Percentiles rank a stretch among this genome's conserved stretches.
Evolutionary conservation across 2,113 vertebrate genomes (phyloP).

Genomic region (Sturnus vulgaris): DNA sequence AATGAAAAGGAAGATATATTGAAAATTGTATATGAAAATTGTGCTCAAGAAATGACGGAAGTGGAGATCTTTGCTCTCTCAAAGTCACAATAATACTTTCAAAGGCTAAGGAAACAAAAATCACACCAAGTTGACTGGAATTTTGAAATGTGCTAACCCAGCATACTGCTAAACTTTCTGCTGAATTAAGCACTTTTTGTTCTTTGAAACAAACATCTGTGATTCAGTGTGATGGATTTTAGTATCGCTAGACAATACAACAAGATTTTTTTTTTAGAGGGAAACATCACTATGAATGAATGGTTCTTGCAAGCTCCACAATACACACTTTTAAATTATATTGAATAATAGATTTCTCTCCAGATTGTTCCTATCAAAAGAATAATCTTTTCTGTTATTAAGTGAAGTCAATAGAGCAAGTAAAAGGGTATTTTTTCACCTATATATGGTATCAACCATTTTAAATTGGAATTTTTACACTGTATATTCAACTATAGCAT

Average conservation of each 20-base stretch:
- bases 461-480: not conserved
- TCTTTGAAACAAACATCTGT: constrained; percentile 56
- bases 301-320: not conserved
- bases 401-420: not conserved
- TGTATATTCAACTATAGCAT: not conserved
- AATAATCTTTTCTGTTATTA: not conserved
- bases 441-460: not conserved
- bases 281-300: not conserved
- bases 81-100: not conserved
- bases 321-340: not conserved
- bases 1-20: not conserved
- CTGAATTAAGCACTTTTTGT: constrained; percentile 38
- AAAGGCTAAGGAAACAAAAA: constrained; percentile 24
- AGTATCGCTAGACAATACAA: not conserved
- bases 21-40: not conserved
- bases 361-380: not conserved
- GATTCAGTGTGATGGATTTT: constrained; percentile 33
- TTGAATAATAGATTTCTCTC: not conserved
- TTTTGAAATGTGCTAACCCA: constrained; percentile 46
- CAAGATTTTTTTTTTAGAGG: not conserved
- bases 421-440: not conserved
- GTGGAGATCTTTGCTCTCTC: not conserved
- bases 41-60: not conserved
- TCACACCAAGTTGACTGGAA: not conserved
- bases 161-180: constrained; percentile 31